A percentile compares a stretch with the other conserved stretches of the same genome.
Evolutionary conservation across 2,797 vertebrate genomes (phyloP).

Genomic region (Anableps anableps): DNA sequence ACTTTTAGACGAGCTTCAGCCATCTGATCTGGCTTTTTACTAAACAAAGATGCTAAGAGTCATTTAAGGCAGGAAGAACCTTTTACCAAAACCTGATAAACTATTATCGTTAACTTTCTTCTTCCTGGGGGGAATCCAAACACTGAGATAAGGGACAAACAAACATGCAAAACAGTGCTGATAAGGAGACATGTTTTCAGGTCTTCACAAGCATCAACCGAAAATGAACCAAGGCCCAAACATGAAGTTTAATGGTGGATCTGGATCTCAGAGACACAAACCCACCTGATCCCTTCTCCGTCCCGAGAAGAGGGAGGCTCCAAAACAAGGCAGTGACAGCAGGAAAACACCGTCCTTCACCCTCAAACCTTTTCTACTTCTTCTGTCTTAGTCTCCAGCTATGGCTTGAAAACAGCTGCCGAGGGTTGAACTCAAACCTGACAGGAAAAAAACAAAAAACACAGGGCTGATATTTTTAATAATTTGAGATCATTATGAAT

Average conservation of each 20-base stretch:
- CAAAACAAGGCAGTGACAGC: conserved; percentile 58
- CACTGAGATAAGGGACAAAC: not conserved
- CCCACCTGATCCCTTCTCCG: conserved; percentile 31
- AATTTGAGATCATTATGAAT: too few species aligned
- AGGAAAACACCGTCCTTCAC: conserved; percentile 48
- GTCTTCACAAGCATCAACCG: not conserved
- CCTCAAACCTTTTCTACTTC: conserved; percentile 42
- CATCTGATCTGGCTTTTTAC: too few species aligned
- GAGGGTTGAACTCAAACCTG: conserved; percentile 92
- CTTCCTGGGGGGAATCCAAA: not conserved
- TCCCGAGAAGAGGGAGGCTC: conserved; percentile 21
- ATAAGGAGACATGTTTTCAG: not conserved
- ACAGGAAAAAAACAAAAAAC: not conserved
- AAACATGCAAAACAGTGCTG: conserved; percentile 8
- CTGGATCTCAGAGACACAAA: not conserved
- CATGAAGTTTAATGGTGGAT: conserved; percentile 9
- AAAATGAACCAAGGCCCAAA: conserved; percentile 11
- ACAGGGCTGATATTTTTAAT: too few species aligned
- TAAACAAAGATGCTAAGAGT: too few species aligned
- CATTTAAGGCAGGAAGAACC: too few species aligned
- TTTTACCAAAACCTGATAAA: not conserved
- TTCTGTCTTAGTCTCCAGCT: conserved; percentile 72
- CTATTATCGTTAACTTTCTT: not conserved
- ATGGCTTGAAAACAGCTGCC: conserved; percentile 87
- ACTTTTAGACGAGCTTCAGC: too few species aligned